A percentile compares a stretch with the other conserved stretches of the same genome.
Evolutionary conservation across 2,888 invertebrate species (phyloP).

Genomic region (Mesochorus sp.): DNA sequence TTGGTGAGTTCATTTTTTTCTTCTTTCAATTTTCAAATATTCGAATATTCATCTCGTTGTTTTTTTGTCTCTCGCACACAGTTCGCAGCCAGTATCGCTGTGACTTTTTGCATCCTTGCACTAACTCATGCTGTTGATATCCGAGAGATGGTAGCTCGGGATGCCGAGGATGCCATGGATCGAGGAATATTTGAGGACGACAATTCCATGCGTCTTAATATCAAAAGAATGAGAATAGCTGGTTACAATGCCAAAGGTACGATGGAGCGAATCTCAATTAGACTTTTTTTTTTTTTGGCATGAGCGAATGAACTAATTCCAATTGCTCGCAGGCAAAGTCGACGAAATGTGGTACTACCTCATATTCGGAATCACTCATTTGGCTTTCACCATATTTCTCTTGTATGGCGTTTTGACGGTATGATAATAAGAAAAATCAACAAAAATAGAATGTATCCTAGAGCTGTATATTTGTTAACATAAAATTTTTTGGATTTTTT

Average conservation of each 20-base stretch:
- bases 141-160: slow-evolving; percentile 81
- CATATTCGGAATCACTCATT: slow-evolving; percentile 79
- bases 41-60: background rate
- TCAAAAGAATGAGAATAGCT: slow-evolving; percentile 81
- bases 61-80: slow-evolving; percentile 56
- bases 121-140: slow-evolving; percentile 81
- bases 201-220: slow-evolving; percentile 79
- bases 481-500: background rate
- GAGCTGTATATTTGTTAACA: background rate
- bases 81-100: slow-evolving; percentile 78
- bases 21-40: too few species aligned
- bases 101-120: slow-evolving; percentile 79
- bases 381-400: slow-evolving; percentile 79
- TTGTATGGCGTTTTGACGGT: slow-evolving; percentile 82
- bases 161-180: slow-evolving; percentile 81
- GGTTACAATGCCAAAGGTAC: slow-evolving; percentile 82
- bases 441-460: background rate
- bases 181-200: slow-evolving; percentile 79
- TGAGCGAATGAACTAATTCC: background rate
- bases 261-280: background rate
- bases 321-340: slow-evolving; percentile 77
- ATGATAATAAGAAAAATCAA: slow-evolving; percentile 53
- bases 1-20: slow-evolving; percentile 77
- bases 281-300: background rate
- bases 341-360: slow-evolving; percentile 80